These are phyloP conservation scores for silkworm (Bombyx mori) DNA, from an alignment of 1,140 invertebrate species.

Conservation along the genomic window DNA sequence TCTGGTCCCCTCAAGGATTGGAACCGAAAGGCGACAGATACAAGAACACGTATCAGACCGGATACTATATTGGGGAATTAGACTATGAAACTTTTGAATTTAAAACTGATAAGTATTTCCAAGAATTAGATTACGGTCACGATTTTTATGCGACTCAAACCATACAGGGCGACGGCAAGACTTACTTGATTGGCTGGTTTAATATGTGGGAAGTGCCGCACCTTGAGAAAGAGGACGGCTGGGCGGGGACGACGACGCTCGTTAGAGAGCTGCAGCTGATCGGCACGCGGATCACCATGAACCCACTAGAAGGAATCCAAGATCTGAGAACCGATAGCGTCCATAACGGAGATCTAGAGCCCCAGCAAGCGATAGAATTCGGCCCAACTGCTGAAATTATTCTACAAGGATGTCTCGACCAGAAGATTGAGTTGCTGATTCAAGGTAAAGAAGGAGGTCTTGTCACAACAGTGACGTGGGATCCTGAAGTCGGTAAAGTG, in stretches of 20 bases:
- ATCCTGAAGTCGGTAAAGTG: slow-evolving; percentile 37
- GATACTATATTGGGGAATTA: slow-evolving; percentile 57
- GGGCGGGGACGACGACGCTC: slow-evolving; percentile 56
- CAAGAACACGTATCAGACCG: slow-evolving; percentile 57
- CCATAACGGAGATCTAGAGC: slow-evolving; percentile 20
- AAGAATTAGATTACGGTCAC: slow-evolving; percentile 60
- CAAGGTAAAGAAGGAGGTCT: slow-evolving; percentile 41
- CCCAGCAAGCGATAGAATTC: slow-evolving; percentile 24
- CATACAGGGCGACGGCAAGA: slow-evolving; percentile 43
- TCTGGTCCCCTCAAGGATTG: slow-evolving; percentile 62
- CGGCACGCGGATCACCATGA: slow-evolving; percentile 40
- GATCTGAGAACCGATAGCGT: slow-evolving; percentile 28
- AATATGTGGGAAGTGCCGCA: slow-evolving; percentile 58
- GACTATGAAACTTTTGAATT: slow-evolving; percentile 54
- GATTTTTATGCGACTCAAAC: slow-evolving; percentile 66
- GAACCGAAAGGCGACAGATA: slow-evolving; percentile 52
- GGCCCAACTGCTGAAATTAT: slow-evolving; percentile 44
- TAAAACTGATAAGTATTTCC: slow-evolving; percentile 40
- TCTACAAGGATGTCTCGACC: slow-evolving; percentile 29
- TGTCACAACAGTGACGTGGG: slow-evolving; percentile 37
- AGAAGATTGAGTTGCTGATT: slow-evolving; percentile 39
- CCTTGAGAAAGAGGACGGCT: slow-evolving; percentile 53
- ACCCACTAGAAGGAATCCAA: slow-evolving; percentile 37
- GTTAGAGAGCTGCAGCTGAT: slow-evolving; percentile 45
- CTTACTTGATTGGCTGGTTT: slow-evolving; percentile 56